Percentiles rank a stretch among this genome's conserved stretches.
Evolutionary conservation across 2,113 vertebrate species (phyloP).

Genomic region (Cyprinodon tularosa): DNA sequence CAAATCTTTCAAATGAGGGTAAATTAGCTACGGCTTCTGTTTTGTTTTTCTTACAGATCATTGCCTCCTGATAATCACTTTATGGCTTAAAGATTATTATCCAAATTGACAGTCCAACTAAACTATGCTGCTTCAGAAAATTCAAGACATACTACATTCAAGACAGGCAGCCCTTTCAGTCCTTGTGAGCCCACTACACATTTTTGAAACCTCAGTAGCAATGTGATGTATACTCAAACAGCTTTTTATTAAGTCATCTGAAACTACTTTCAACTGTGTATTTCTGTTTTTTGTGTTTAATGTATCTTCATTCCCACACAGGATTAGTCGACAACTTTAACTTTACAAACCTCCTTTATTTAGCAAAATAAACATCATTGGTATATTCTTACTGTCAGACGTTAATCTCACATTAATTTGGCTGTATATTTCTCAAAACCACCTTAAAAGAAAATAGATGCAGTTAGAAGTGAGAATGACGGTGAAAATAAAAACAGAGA

Average conservation of each 20-base stretch:
- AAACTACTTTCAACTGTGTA: neutral
- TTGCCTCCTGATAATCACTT: neutral
- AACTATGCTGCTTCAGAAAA: neutral
- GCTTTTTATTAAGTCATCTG: neutral
- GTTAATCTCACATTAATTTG: slow-evolving; percentile 69
- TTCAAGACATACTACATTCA: neutral
- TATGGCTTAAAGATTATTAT: neutral
- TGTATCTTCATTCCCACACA: neutral
- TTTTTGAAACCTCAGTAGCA: neutral
- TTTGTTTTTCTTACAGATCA: neutral
- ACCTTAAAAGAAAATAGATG: slow-evolving; percentile 16
- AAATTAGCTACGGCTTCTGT: neutral
- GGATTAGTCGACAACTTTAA: slow-evolving; percentile 49
- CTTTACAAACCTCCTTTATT: slow-evolving; percentile 71
- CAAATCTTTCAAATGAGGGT: neutral
- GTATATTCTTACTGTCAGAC: slow-evolving; percentile 45
- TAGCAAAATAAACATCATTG: slow-evolving; percentile 67
- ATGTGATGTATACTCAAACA: neutral
- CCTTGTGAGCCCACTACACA: slow-evolving; percentile 17
- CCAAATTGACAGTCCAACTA: neutral
- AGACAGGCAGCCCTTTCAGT: slow-evolving; percentile 12
- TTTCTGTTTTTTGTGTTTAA: neutral
- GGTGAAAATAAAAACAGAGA: slow-evolving; percentile 44
- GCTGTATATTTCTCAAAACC: slow-evolving; percentile 49
- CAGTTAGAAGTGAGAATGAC: slow-evolving; percentile 24